Base-by-base conservation (phyloP, 2,797 vertebrate species). In the Naso thynnoides region DNA sequence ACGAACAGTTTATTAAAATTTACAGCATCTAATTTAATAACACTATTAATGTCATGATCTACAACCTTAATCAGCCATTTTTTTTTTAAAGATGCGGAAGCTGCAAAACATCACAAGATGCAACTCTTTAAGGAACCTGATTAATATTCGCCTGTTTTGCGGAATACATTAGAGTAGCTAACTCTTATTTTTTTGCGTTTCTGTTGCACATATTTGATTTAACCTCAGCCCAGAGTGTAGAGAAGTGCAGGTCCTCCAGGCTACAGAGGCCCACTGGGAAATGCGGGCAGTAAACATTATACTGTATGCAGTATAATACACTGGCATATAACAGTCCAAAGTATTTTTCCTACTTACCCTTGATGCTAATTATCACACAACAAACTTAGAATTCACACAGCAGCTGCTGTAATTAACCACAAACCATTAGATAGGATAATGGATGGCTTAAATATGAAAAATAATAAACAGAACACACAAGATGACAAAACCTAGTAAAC, bases 1-100 rank as follows among this genome's bases (percentile, higher is more conserved):
- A 81, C 73, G 53, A 86, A 67, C 16, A 63, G 68, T 73, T 79
- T 74, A 85, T 79, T 73, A 39, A 81, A 70, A 88, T 88, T 65
- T 70, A 86, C 66, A 65, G 71, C 70, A 72, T 73, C 72, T 72
- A 14, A 88, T 86, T 83, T 84, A 67, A 84, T 85, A 73, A 70
- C 41, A 70, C 16, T 47, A 77, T 85, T 86, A 76, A 80, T 56
- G 71, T 45, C 27, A 79, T 88, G 69, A 74, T 89, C 66, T 60
- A 39, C 21, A 71, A 73, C 65, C 45, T 50, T 70, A 84, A 85
- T 84, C 73, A 76, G 31, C 2, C 21, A 23, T 54, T 64, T 70
- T 79, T 61, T 56, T 74, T 53, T n/a, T 5, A 26, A 72, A 14
- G 14, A 66, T 53, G 38, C 8, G 18, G 0, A 56, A 18, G 18